These are phyloP conservation scores for Drosophila mauritiana DNA, from an alignment of 1,140 invertebrate species.

Conservation along the genomic window DNA sequence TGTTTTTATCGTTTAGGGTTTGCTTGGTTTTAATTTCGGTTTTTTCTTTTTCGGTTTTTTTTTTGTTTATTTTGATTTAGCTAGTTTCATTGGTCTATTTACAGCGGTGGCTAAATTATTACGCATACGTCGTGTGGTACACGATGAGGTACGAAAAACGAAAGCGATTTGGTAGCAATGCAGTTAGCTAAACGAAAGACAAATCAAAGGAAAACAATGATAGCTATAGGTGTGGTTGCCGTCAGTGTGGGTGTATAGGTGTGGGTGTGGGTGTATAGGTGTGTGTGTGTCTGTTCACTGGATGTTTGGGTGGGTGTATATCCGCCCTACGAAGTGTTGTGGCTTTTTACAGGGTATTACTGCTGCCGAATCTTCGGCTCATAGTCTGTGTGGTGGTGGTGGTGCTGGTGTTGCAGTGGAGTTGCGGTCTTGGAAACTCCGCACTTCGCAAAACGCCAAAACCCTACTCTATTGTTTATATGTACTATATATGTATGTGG, in stretches of 20 bases:
- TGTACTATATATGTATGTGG: slow-evolving; percentile 12
- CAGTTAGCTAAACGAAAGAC: slow-evolving; percentile 71
- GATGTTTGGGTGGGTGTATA: neutral
- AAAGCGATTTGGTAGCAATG: slow-evolving; percentile 57
- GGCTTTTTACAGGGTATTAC: slow-evolving; percentile 46
- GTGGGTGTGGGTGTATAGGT: slow-evolving; percentile 8
- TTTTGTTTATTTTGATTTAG: slow-evolving; percentile 14
- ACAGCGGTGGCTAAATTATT: slow-evolving; percentile 56
- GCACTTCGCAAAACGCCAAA: slow-evolving; percentile 26
- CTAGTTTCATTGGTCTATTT: slow-evolving; percentile 38
- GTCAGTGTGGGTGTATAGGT: slow-evolving; percentile 12
- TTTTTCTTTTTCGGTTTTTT: slow-evolving; percentile 7
- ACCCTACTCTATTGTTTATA: slow-evolving; percentile 33
- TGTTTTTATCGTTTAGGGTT: slow-evolving; percentile 6
- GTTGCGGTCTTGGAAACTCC: slow-evolving; percentile 25
- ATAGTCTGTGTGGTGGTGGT: neutral
- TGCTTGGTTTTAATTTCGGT: slow-evolving; percentile 22
- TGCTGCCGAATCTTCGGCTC: slow-evolving; percentile 2
- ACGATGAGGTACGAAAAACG: slow-evolving; percentile 54
- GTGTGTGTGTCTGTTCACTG: slow-evolving; percentile 4
- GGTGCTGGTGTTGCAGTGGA: neutral
- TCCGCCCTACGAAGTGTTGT: slow-evolving; percentile 1
- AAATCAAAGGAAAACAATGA: slow-evolving; percentile 63
- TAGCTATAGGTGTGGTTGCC: slow-evolving; percentile 61
- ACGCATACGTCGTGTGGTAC: slow-evolving; percentile 76